Percentiles rank a stretch among this genome's conserved stretches.
Conservation (phyloP, 2,113 vertebrate species). For the Alexandromys fortis region DNA sequence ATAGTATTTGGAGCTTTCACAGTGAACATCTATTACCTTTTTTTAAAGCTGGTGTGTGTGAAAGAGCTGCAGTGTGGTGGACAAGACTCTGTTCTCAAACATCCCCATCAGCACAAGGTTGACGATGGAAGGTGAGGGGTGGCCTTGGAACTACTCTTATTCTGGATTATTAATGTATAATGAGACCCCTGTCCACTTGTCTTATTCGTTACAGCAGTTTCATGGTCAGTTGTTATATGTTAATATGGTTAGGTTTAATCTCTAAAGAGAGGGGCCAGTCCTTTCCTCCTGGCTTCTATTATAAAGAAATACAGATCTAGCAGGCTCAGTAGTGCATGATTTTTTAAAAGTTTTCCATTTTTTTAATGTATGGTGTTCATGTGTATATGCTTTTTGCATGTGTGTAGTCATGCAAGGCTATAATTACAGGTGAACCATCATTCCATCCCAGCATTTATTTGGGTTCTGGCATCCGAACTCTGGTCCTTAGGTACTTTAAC, state of each 20-base stretch:
- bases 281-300: conserved; percentile 12
- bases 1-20: too few relatives aligned
- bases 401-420: neutral
- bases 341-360: neutral
- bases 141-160: neutral
- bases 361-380: neutral
- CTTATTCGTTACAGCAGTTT: conserved; percentile 27
- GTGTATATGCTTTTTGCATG: neutral
- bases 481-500: neutral
- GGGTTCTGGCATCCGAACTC: neutral
- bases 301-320: conserved; percentile 29
- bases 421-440: neutral
- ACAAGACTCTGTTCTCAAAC: neutral
- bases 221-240: neutral
- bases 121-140: neutral
- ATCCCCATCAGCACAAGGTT: neutral
- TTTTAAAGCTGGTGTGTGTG: too few relatives aligned
- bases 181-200: conserved; percentile 34
- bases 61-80: neutral
- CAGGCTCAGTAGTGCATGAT: neutral
- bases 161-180: conserved; percentile 9
- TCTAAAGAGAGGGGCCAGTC: conserved; percentile 8
- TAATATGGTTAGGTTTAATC: conserved; percentile 61
- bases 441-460: neutral
- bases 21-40: too few relatives aligned